phyloP scores from a whole-genome alignment of 1,140 invertebrate species.

The Neotoxoptera formosana region DNA sequence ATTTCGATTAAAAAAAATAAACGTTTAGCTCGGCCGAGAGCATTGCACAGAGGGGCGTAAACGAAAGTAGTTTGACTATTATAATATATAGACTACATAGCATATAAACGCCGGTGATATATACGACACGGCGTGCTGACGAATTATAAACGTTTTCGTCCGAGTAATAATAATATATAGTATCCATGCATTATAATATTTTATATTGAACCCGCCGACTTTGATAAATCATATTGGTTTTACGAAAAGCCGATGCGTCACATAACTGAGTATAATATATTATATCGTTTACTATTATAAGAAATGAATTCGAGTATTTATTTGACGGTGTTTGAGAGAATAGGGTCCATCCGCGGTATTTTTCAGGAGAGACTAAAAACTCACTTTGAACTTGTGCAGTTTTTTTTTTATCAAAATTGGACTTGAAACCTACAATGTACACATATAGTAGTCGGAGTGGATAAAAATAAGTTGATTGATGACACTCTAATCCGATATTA shows the following conservation, averaged over 20 bases:
- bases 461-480: too few species aligned
- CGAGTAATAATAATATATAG: neutral
- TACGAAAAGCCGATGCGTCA: neutral
- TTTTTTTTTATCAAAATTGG: neutral
- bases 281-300: neutral
- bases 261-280: neutral
- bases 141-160: neutral
- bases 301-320: neutral
- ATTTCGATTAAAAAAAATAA: conserved; percentile 9
- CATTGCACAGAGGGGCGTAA: neutral
- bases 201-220: neutral
- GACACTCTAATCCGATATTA: too few species aligned
- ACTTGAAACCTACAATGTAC: too few species aligned
- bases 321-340: neutral
- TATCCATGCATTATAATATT: neutral
- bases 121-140: neutral
- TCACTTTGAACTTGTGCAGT: neutral
- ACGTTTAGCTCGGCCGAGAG: neutral
- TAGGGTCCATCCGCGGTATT: neutral
- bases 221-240: neutral
- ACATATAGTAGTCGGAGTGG: too few species aligned
- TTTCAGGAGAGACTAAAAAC: neutral
- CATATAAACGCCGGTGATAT: neutral
- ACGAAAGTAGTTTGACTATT: neutral
- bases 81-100: neutral